phyloP scores from a whole-genome alignment of 1,140 invertebrate species.

The Oryzaephilus surinamensis region DNA sequence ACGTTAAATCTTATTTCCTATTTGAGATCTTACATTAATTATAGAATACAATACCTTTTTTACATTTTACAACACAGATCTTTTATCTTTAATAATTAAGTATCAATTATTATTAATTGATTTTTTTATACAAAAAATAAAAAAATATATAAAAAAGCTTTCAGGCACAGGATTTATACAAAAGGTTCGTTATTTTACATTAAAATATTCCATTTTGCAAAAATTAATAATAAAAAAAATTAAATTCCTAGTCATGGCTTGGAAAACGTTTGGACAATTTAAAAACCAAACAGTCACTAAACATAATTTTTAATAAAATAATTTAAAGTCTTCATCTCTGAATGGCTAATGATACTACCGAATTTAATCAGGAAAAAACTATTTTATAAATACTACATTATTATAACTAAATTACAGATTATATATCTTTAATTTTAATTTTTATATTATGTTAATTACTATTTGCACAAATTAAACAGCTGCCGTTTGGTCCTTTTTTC shows the following conservation, averaged over 20 bases:
- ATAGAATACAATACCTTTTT: no score
- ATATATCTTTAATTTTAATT: no score
- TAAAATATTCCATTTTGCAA: slow-evolving; percentile 5
- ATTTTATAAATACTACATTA: slow-evolving; percentile 8
- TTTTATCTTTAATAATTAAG: no score
- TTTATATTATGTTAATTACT: no score
- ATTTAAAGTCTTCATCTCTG: slow-evolving; percentile 17
- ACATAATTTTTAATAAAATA: slow-evolving; percentile 7
- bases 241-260: no score
- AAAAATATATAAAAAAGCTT: slow-evolving; percentile 15
- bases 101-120: slow-evolving; percentile 12
- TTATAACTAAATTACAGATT: background rate
- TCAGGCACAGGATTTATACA: slow-evolving; percentile 21
- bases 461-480: no score
- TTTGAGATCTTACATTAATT: slow-evolving; percentile 24
- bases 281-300: no score
- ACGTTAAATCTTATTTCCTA: slow-evolving; percentile 14
- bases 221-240: no score
- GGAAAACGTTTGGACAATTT: no score
- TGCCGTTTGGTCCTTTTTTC: no score
- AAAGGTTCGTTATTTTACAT: slow-evolving; percentile 10
- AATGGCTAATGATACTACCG: slow-evolving; percentile 13
- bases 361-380: no score
- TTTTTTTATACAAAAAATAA: slow-evolving; percentile 12
- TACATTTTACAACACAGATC: no score